Evolutionary conservation across 2,113 vertebrate genomes (phyloP).

Genomic region (Elgaria multicarinata): DNA sequence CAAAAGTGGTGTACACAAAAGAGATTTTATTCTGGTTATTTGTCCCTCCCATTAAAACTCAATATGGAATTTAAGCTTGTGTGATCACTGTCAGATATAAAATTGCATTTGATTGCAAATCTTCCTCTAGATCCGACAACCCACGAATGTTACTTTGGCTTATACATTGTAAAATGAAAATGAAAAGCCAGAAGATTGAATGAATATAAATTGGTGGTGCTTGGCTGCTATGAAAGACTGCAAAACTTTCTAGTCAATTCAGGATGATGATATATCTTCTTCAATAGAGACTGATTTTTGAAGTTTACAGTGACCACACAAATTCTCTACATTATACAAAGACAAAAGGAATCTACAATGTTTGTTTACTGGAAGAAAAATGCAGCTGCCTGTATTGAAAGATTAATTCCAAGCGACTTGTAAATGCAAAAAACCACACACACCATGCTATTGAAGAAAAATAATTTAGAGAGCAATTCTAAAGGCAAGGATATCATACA

Average conservation of each 20-base stretch:
- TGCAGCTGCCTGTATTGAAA: neutral
- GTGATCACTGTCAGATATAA: neutral
- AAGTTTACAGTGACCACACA: conserved; percentile 11
- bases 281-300: conserved; percentile 1
- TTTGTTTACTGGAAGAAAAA: neutral
- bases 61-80: neutral
- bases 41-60: neutral
- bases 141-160: conserved; percentile 27
- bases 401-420: neutral
- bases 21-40: conserved; percentile 11
- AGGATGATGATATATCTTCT: neutral
- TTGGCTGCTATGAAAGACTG: conserved; percentile 23
- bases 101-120: conserved; percentile 30
- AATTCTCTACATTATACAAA: neutral
- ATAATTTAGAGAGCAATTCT: neutral
- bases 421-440: neutral
- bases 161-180: conserved; percentile 23
- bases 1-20: neutral
- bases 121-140: conserved; percentile 9
- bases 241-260: conserved; percentile 13
- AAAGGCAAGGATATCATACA: no score
- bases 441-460: neutral
- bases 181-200: conserved; percentile 23
- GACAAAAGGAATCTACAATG: neutral
- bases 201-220: conserved; percentile 11